These are phyloP conservation scores for Phrixothrix hirtus DNA, from an alignment of 2,888 invertebrate species.

Conservation along the genomic window DNA sequence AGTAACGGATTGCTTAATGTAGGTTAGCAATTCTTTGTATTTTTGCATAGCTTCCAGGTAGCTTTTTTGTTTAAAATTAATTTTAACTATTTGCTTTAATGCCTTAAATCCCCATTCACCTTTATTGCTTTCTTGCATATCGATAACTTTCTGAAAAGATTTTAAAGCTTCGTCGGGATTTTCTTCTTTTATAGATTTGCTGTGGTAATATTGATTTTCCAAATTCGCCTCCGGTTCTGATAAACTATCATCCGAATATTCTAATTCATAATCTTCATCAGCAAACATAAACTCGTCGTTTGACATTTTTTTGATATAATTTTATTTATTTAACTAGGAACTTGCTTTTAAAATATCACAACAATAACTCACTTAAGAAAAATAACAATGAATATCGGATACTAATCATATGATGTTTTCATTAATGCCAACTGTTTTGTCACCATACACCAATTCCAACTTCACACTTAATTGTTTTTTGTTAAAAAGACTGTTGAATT, in stretches of 20 bases:
- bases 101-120: conserved; percentile 99
- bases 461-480: no score
- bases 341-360: no score
- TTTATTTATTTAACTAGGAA: no score
- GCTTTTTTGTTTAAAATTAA: conserved; percentile 92
- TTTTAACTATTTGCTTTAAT: conserved; percentile 99
- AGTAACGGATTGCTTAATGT: conserved; percentile 97
- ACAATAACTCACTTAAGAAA: no score
- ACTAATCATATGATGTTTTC: no score
- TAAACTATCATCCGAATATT: conserved; percentile 98
- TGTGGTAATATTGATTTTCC: conserved; percentile 99
- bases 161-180: conserved; percentile 85
- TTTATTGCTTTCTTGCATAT: conserved; percentile 93
- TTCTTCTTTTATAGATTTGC: conserved; percentile 95
- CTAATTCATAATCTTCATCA: conserved; percentile 95
- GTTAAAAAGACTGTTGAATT: no score
- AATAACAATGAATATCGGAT: no score
- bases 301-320: conserved; percentile 33
- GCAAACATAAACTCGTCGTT: conserved; percentile 96
- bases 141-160: conserved; percentile 95
- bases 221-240: conserved; percentile 98
- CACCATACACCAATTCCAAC: no score
- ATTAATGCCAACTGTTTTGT: no score
- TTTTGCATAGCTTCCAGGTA: conserved; percentile 63
- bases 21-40: conserved; percentile 93